These are phyloP conservation scores for Prosopocoilus inquinatus DNA, from an alignment of 2,888 invertebrate species.

Conservation along the genomic window DNA sequence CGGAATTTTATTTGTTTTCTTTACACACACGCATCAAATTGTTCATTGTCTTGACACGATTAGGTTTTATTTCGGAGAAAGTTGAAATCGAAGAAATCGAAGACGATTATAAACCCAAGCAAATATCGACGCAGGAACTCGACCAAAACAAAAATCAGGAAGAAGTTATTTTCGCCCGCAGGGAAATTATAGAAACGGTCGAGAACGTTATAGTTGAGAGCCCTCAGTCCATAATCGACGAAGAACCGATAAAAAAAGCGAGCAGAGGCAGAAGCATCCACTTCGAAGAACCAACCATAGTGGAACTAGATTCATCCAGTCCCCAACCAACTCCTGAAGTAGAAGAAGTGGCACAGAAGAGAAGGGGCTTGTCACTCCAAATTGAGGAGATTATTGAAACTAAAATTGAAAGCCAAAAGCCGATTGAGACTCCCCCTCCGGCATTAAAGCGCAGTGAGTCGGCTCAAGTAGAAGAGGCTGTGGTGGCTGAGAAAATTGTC, in stretches of 20 bases:
- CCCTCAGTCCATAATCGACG: background rate
- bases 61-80: background rate
- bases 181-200: background rate
- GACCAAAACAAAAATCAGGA: background rate
- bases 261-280: background rate
- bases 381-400: constrained; percentile 13
- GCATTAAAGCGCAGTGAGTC: constrained; percentile 20
- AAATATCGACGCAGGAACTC: background rate
- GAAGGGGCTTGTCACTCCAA: constrained; percentile 5
- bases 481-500: constrained; percentile 8
- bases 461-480: constrained; percentile 27
- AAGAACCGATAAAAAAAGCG: background rate
- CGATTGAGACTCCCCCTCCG: constrained; percentile 13
- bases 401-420: constrained; percentile 15
- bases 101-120: background rate
- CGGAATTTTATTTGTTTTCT: background rate
- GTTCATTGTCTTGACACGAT: constrained; percentile 1
- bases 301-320: constrained; percentile 5
- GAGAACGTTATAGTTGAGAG: background rate
- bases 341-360: background rate
- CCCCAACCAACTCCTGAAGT: too few relatives aligned
- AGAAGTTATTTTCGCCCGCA: background rate
- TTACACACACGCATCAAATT: background rate
- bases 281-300: constrained; percentile 10
- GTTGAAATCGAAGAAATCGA: constrained; percentile 13